These are phyloP conservation scores for Ennomos quercinarius DNA, from an alignment of 2,888 invertebrate species.

Conservation along the genomic window DNA sequence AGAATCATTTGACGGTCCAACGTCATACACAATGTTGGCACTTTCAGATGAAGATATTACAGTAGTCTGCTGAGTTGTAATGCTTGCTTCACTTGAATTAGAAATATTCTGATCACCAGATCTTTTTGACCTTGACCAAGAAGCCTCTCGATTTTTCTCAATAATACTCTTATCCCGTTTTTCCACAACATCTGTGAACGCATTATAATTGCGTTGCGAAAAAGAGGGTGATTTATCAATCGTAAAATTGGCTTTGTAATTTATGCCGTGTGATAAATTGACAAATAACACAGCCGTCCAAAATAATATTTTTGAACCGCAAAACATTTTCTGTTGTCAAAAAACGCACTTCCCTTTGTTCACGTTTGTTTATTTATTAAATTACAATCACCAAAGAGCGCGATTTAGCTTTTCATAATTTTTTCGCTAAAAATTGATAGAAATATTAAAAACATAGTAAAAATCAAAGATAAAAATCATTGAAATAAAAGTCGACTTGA, in stretches of 20 bases:
- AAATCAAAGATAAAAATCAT: too few species aligned
- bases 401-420: too few species aligned
- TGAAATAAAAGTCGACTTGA: too few species aligned
- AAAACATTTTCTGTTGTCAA: constrained; percentile 20
- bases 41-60: constrained; percentile 64
- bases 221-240: constrained; percentile 5
- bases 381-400: too few species aligned
- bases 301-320: constrained; percentile 13
- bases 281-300: constrained; percentile 23
- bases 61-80: constrained; percentile 46
- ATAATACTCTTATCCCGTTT: not conserved
- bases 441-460: too few species aligned
- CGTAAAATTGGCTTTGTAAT: constrained; percentile 14
- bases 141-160: constrained; percentile 15
- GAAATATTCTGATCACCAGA: constrained; percentile 51
- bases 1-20: constrained; percentile 66
- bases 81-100: constrained; percentile 64
- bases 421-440: too few species aligned
- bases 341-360: too few species aligned
- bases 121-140: constrained; percentile 67
- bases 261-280: constrained; percentile 22
- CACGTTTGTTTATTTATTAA: too few species aligned
- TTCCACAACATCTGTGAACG: not conserved
- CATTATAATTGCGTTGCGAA: constrained; percentile 3
- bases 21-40: constrained; percentile 62